Evolutionary conservation across 2,113 vertebrate species (phyloP).

Genomic region (Parus major): DNA sequence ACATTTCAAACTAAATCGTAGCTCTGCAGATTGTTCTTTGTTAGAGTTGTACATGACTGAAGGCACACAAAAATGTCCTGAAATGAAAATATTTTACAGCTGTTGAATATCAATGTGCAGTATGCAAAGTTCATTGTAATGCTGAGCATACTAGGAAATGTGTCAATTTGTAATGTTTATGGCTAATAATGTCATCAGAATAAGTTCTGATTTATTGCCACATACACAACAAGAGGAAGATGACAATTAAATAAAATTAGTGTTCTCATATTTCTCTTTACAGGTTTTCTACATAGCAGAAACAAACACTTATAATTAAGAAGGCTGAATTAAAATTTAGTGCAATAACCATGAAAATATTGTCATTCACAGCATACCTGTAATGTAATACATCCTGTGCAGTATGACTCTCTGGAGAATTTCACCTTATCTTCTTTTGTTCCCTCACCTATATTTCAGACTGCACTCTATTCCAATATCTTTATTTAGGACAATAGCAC

Average conservation of each 20-base stretch:
- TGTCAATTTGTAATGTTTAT: neutral
- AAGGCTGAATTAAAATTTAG: neutral
- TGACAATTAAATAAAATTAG: neutral
- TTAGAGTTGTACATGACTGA: slow-evolving; percentile 16
- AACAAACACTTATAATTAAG: neutral
- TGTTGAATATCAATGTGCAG: neutral
- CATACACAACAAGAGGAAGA: neutral
- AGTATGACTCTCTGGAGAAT: neutral
- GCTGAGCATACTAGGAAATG: neutral
- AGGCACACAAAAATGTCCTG: neutral
- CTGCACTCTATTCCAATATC: neutral
- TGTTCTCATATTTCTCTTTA: neutral
- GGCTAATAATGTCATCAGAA: slow-evolving; percentile 7
- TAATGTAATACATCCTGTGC: neutral
- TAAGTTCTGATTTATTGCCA: neutral
- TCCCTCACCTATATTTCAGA: neutral
- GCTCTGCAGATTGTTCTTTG: neutral
- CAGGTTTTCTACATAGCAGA: neutral
- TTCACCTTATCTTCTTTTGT: neutral
- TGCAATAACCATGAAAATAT: neutral
- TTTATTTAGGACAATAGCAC: neutral
- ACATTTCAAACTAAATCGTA: slow-evolving; percentile 33
- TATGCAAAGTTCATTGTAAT: neutral
- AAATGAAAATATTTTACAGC: slow-evolving; percentile 23
- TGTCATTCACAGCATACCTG: neutral